These are phyloP conservation scores for Mus minutoides DNA, from an alignment of 2,797 vertebrate genomes.

Conservation along the genomic window DNA sequence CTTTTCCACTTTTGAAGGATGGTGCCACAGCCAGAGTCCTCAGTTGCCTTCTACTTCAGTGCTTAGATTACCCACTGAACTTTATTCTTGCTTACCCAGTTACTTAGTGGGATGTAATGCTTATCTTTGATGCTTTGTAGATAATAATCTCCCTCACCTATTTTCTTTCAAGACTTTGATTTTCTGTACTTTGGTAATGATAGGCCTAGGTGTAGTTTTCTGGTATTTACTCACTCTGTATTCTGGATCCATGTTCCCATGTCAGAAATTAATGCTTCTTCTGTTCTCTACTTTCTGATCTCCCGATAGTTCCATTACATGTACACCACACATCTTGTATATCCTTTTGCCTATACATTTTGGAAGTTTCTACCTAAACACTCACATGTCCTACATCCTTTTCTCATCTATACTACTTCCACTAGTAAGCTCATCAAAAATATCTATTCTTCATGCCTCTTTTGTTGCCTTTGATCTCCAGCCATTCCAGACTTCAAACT, in stretches of 20 bases:
- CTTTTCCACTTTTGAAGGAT: neutral
- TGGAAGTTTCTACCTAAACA: neutral
- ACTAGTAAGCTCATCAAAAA: neutral
- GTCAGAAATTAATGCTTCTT: neutral
- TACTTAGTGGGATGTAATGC: neutral
- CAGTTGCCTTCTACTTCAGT: neutral
- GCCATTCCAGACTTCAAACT: neutral
- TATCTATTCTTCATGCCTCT: neutral
- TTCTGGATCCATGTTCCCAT: neutral
- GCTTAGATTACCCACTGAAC: neutral
- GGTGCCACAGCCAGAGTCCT: neutral
- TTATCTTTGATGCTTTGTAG: neutral
- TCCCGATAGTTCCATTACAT: neutral
- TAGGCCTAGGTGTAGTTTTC: neutral
- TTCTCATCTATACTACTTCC: neutral
- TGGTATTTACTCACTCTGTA: neutral
- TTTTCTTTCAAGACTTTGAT: neutral
- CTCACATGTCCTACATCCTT: neutral
- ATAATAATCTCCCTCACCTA: neutral
- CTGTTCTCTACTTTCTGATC: neutral
- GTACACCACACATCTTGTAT: neutral
- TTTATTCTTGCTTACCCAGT: neutral
- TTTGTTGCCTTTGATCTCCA: neutral
- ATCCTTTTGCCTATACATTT: neutral
- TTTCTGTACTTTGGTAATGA: constrained; percentile 1